A percentile compares a stretch with the other conserved stretches of the same genome.
Evolutionary conservation across 1,140 invertebrate species (phyloP).

Genomic region (Luehdorfia chinensis): DNA sequence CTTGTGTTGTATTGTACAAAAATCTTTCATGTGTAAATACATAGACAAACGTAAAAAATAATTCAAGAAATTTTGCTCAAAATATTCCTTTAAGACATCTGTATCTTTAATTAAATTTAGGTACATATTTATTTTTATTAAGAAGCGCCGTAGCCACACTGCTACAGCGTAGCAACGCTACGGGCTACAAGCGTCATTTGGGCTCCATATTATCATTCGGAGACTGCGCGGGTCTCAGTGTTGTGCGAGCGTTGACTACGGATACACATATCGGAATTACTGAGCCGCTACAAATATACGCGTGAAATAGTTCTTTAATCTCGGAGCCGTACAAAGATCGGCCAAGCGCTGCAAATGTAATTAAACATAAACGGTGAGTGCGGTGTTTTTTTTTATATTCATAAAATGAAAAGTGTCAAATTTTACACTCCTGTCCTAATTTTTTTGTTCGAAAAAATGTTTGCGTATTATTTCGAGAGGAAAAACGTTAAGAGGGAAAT

Average conservation of each 20-base stretch:
- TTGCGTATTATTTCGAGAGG: slow-evolving; percentile 13
- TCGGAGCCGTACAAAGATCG: slow-evolving; percentile 24
- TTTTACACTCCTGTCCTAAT: slow-evolving; percentile 19
- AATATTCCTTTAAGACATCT: too few relatives aligned
- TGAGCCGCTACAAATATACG: slow-evolving; percentile 24
- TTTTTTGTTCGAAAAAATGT: slow-evolving; percentile 20
- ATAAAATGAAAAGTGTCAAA: slow-evolving; percentile 11
- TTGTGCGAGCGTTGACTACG: slow-evolving; percentile 25
- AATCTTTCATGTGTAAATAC: too few relatives aligned
- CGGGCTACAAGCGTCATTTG: slow-evolving; percentile 29
- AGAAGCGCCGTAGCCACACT: slow-evolving; percentile 25
- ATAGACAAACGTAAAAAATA: too few relatives aligned
- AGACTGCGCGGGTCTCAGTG: slow-evolving; percentile 52
- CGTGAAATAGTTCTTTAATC: slow-evolving; percentile 31
- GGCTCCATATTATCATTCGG: slow-evolving; percentile 42
- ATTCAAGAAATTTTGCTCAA: too few relatives aligned
- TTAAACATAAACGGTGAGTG: slow-evolving; percentile 46
- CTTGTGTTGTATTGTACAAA: too few relatives aligned
- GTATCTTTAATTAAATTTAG: too few relatives aligned
- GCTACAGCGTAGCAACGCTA: slow-evolving; percentile 33
- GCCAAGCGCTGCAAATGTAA: slow-evolving; percentile 44
- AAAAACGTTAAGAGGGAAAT: slow-evolving; percentile 5
- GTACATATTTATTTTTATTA: too few relatives aligned
- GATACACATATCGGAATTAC: slow-evolving; percentile 29
- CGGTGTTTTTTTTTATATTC: slow-evolving; percentile 30